A percentile compares a stretch with the other conserved stretches of the same genome.
Conservation (phyloP, 2,113 vertebrate species). For the rat (Rattus norvegicus) region GRCr8 NC_086023.1:99552001-99552500, state of each 20-base stretch:
- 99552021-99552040: neutral
- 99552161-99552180: neutral
- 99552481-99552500: neutral
- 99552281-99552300: neutral
- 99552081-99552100: neutral
- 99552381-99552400: neutral
- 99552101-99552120: neutral
- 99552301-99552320: no score
- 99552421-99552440: neutral
- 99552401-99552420: neutral
- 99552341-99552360: neutral
- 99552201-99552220: neutral
- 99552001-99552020: neutral
- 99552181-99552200: neutral
- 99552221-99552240: neutral
- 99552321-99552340: neutral
- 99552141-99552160: neutral
- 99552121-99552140: neutral
- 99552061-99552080: neutral
- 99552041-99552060: neutral
- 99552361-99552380: neutral
- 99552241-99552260: neutral
- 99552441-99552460: neutral
- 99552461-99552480: no score
- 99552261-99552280: neutral